These are phyloP conservation scores for Hoplostethus atlanticus DNA, from an alignment of 2,797 vertebrate species.

Conservation along the genomic window DNA sequence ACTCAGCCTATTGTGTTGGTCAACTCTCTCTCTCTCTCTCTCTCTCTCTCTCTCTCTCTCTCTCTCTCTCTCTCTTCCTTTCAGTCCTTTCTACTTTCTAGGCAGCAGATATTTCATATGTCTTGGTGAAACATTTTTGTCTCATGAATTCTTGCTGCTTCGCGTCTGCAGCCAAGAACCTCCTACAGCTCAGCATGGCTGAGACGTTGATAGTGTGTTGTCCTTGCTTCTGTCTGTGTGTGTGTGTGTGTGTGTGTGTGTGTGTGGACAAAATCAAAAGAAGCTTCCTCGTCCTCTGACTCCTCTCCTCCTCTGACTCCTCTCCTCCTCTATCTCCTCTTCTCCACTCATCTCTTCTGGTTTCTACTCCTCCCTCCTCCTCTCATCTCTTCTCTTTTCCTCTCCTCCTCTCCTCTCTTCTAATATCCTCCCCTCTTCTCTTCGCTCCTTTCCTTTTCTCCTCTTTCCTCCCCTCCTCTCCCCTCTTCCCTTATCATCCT, in stretches of 20 bases:
- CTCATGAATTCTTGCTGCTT: conserved; percentile 42
- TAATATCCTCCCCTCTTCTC: not conserved
- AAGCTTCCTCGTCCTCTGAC: not conserved
- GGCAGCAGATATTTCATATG: conserved; percentile 14
- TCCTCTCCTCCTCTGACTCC: not conserved
- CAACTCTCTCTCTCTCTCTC: not conserved
- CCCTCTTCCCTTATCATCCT: not conserved
- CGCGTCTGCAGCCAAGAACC: conserved; percentile 35
- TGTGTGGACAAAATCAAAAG: not conserved
- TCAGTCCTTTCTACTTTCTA: conserved; percentile 31
- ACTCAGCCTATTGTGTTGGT: not conserved
- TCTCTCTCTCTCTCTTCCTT: too few species aligned
- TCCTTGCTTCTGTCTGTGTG: too few species aligned
- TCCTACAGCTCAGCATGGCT: conserved; percentile 19
- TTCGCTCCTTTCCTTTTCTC: not conserved
- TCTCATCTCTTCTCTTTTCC: too few species aligned
- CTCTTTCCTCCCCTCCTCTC: not conserved
- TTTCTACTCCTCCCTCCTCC: too few species aligned
- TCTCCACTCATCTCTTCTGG: too few species aligned
- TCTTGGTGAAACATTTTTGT: conserved; percentile 25
- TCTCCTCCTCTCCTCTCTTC: too few species aligned
- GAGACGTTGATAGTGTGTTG: conserved; percentile 9
- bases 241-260: not conserved
- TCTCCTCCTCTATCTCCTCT: too few species aligned
- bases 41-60: too few species aligned